Base-by-base conservation (phyloP, 2,888 invertebrate genomes). In the Agrochola circellaris region DNA sequence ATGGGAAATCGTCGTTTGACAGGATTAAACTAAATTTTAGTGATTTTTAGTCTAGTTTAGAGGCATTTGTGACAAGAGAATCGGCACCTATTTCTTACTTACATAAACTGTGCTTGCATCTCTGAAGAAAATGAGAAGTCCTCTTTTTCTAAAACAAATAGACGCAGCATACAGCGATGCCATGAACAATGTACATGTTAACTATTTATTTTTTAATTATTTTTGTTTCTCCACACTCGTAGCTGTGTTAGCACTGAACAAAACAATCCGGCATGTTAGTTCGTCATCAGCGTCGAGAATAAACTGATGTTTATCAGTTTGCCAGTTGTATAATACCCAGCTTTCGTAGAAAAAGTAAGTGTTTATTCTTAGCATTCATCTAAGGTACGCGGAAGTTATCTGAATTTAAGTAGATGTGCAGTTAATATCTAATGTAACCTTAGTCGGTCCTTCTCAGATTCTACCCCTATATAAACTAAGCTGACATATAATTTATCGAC, bases 171-270 rank as follows among this genome's bases (percentile, higher is more conserved):
- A 77, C 70, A 79, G 72, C 64, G 73, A 73, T 60, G 30, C 69
- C 4, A 65, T 58, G 54, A 48, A 67, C 76, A 72, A 68, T 51
- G 65, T 56, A 67, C 48, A 34, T 82, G 62, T 77, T 54, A 65
- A 74, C 5, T 17, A 66, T 80, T 82, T 87, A 80, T 90, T 88
- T 88, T 88, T 91, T 88, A 81, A 62, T 91, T 91, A 90, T 89
- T 90, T 92, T 92, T 92, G 89, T 93, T 93, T 91, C 84, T 92
- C 82, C 92, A 86, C 86, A 79, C 87, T 84, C 86, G 90, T 97
- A 97, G 97, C 97, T 92, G 97, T 97, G 93, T 95, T 97, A 93
- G 94, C 95, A 93, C 97, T 97, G 91, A 97, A 97, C 95, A 94
- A 93, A 90, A 61, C 91, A 83, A 80, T 72, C 82, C 84, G 80